Conservation (phyloP, 2,797 vertebrate species). For the Betta splendens region DNA sequence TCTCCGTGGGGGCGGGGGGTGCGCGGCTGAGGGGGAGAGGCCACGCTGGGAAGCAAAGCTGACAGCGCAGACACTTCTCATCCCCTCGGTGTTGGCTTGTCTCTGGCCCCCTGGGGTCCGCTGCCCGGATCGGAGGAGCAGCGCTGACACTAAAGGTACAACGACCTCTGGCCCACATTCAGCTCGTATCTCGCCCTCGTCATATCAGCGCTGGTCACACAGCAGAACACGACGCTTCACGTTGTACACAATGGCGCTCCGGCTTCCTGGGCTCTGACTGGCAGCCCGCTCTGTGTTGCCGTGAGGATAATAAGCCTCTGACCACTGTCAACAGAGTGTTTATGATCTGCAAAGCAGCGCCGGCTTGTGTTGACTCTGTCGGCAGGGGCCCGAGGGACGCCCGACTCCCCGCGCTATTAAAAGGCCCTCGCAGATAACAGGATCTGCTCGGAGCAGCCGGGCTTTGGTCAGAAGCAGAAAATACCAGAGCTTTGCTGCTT, state of each 20-base stretch:
- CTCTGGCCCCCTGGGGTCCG: slow-evolving; percentile 73
- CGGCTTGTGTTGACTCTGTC: slow-evolving; percentile 72
- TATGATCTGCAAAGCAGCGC: slow-evolving; percentile 74
- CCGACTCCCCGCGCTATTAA: slow-evolving; percentile 63
- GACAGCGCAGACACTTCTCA: slow-evolving; percentile 79
- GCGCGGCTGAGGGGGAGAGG: slow-evolving; percentile 52
- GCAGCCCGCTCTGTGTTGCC: slow-evolving; percentile 51
- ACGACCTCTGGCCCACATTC: slow-evolving; percentile 70
- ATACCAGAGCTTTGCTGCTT: slow-evolving; percentile 1
- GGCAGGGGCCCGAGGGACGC: slow-evolving; percentile 58
- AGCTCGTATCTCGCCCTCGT: slow-evolving; percentile 42
- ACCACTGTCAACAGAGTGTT: slow-evolving; percentile 78
- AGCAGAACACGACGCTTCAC: slow-evolving; percentile 37
- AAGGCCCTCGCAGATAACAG: slow-evolving; percentile 75
- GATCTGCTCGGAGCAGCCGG: slow-evolving; percentile 23
- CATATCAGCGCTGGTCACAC: slow-evolving; percentile 37
- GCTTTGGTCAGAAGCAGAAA: slow-evolving; percentile 26
- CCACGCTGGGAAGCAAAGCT: slow-evolving; percentile 81
- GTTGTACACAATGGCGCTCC: slow-evolving; percentile 1
- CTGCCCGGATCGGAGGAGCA: slow-evolving; percentile 45
- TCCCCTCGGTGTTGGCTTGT: slow-evolving; percentile 64
- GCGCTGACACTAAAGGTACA: slow-evolving; percentile 50
- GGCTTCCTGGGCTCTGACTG: slow-evolving; percentile 25
- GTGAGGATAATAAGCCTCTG: slow-evolving; percentile 63
- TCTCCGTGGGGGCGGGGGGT: slow-evolving; percentile 53